These are phyloP conservation scores for Girardinichthys multiradiatus DNA, from an alignment of 2,113 vertebrate genomes.

Conservation along the genomic window DNA sequence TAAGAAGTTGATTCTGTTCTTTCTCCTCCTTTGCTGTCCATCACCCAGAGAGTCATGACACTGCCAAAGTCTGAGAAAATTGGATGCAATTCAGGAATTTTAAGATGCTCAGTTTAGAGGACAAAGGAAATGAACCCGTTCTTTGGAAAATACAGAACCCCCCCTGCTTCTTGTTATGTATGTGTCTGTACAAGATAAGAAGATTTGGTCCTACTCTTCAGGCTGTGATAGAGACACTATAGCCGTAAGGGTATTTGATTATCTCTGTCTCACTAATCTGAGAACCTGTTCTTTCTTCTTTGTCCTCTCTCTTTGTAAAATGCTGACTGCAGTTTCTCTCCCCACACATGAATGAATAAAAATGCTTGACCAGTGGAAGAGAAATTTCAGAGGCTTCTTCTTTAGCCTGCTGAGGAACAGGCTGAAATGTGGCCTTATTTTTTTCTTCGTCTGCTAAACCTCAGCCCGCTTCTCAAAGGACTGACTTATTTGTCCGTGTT, in stretches of 20 bases:
- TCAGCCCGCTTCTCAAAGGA: slow-evolving; percentile 53
- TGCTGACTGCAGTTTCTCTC: slow-evolving; percentile 55
- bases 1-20: slow-evolving; percentile 21
- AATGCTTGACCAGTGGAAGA: slow-evolving; percentile 70
- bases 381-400: slow-evolving; percentile 71
- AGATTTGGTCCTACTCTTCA: slow-evolving; percentile 48
- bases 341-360: slow-evolving; percentile 47
- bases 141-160: slow-evolving; percentile 41
- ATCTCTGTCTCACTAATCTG: slow-evolving; percentile 33
- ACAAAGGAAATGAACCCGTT: slow-evolving; percentile 52
- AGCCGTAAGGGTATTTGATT: slow-evolving; percentile 40
- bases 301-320: slow-evolving; percentile 52
- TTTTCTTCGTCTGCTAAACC: slow-evolving; percentile 54
- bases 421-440: slow-evolving; percentile 50
- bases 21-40: slow-evolving; percentile 14
- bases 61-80: slow-evolving; percentile 46
- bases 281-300: slow-evolving; percentile 40
- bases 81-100: slow-evolving; percentile 68
- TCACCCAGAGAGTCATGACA: slow-evolving; percentile 55
- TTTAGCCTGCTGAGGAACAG: slow-evolving; percentile 45
- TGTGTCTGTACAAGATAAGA: slow-evolving; percentile 65
- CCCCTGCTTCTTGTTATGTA: slow-evolving; percentile 8
- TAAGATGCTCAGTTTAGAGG: slow-evolving; percentile 57
- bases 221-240: slow-evolving; percentile 51
- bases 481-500: slow-evolving; percentile 58